Evolutionary conservation across 2,113 vertebrate genomes (phyloP).

Genomic region (Grammomys surdaster): DNA sequence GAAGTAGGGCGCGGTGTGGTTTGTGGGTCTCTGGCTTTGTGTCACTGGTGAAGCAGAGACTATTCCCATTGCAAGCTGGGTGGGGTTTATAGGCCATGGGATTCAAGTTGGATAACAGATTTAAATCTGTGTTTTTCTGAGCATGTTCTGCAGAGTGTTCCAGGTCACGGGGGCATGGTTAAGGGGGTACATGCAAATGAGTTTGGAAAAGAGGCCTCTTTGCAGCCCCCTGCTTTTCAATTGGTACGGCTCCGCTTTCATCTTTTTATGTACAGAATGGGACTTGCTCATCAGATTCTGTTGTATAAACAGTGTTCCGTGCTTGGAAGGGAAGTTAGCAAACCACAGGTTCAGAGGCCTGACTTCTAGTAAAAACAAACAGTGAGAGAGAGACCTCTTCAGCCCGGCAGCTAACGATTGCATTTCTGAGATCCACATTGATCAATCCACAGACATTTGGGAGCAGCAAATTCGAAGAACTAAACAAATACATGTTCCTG

Average conservation of each 20-base stretch:
- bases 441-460: slow-evolving; percentile 77
- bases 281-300: slow-evolving; percentile 41
- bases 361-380: slow-evolving; percentile 82
- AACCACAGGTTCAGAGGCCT: slow-evolving; percentile 78
- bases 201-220: not conserved
- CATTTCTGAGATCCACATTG: slow-evolving; percentile 67
- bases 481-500: slow-evolving; percentile 71
- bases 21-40: slow-evolving; percentile 43
- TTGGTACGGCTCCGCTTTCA: not conserved
- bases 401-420: slow-evolving; percentile 68
- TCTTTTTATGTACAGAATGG: slow-evolving; percentile 2
- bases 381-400: slow-evolving; percentile 69
- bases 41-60: not conserved
- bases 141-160: not conserved
- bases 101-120: not conserved
- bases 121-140: not conserved
- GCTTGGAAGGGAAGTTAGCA: slow-evolving; percentile 70
- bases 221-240: not conserved
- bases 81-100: not conserved
- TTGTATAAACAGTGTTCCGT: slow-evolving; percentile 64
- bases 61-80: not conserved
- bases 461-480: slow-evolving; percentile 60
- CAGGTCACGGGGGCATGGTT: not conserved
- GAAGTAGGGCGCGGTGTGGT: not conserved
- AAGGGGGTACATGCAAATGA: not conserved